Evolutionary conservation across 2,113 vertebrate genomes (phyloP).

Genomic region (Myotis yumanensis): DNA sequence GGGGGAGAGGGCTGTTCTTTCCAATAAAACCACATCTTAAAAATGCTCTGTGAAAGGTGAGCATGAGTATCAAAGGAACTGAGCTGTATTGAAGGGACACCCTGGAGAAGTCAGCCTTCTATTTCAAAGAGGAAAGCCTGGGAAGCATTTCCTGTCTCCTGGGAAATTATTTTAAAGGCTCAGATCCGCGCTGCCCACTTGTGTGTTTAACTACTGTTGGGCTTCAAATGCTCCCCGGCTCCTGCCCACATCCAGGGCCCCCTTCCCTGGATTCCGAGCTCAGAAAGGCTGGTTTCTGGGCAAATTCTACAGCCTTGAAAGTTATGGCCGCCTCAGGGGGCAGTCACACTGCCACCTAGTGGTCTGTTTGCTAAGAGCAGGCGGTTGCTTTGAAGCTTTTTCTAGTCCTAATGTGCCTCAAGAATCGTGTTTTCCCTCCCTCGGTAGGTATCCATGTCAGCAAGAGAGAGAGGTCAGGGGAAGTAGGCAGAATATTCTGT

Average conservation of each 20-base stretch:
- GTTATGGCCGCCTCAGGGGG: fast-evolving
- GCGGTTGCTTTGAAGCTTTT: neutral
- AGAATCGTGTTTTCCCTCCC: neutral
- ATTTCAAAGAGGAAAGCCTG: neutral
- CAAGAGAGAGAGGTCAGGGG: neutral
- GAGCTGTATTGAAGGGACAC: neutral
- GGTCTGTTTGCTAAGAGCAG: neutral
- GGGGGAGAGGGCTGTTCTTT: neutral
- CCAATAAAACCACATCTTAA: neutral
- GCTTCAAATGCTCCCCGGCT: neutral
- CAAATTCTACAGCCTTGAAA: neutral
- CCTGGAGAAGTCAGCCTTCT: neutral
- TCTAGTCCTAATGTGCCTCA: neutral
- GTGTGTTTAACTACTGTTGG: neutral
- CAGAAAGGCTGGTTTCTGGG: neutral
- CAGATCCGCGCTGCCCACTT: neutral
- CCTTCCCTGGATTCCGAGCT: fast-evolving
- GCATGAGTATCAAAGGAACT: no score
- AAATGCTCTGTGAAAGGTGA: neutral
- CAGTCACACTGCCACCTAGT: slow-evolving; percentile 66
- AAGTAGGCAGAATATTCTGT: neutral
- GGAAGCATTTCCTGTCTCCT: neutral
- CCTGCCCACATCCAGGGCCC: neutral
- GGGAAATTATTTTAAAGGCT: neutral
- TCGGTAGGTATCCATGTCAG: neutral